Base-by-base conservation (phyloP, 1,140 invertebrate species). In the Sarcophaga bullata region DNA sequence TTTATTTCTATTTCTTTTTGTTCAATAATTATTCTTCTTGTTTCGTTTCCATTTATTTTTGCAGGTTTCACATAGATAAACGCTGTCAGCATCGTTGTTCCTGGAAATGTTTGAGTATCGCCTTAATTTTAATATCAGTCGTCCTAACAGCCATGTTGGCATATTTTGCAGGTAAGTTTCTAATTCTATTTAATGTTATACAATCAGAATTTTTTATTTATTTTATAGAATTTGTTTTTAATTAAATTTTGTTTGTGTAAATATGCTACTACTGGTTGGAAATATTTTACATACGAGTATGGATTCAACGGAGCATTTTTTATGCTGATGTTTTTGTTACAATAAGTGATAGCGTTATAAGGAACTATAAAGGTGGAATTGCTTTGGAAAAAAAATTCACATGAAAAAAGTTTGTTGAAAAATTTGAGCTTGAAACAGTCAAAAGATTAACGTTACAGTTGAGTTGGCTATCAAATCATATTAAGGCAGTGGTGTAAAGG, bases 51-150 rank as follows among this genome's bases (percentile, higher is more conserved):
- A 52, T 25, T 81, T 50, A 25, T 73, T 81, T 19, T 84, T 85
- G 4, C 88, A 90, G 89, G 89, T 97, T 98, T 92, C 95, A 97
- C 92, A 96, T 98, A 92, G 96, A 97, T 91, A 97, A 98, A 91
- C 93, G 96, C 83, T 97, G 96, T 91, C 95, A 96, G 87, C 95
- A 97, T 88, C 93, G 95, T 84, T 98, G 97, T 92, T 97, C 96
- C 86, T 98, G 97, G 97, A 97, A 97, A 91, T 98, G 97, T 91
- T 94, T 96, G 88, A 96, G 96, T 89, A 96, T 98, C 90, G 94
- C 95, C 84, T 94, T 98, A 91, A 97, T 98, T 88, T 93, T 98
- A 85, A 91, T 98, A 85, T 95, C 94, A 88, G 95, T 97, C 84
- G 94, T 95, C 84, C 93, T 98, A 85, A 94, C 96, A 85, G 96